Conservation (phyloP, 2,797 vertebrate genomes). For the Apogon hyalosoma region DNA sequence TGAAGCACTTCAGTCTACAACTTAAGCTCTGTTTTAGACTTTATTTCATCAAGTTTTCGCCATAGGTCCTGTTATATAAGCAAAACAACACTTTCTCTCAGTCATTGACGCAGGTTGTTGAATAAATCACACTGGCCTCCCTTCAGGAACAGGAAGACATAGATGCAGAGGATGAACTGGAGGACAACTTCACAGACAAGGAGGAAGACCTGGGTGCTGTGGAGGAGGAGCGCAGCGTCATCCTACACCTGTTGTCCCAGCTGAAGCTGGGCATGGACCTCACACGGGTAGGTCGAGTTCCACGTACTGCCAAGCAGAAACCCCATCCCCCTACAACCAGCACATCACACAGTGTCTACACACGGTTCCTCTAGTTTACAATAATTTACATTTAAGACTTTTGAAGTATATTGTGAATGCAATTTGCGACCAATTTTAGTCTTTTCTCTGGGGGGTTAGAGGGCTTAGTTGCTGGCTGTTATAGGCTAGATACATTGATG, state of each 20-base stretch:
- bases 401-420: too few relatives aligned
- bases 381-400: too few relatives aligned
- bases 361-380: neutral
- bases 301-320: neutral
- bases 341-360: neutral
- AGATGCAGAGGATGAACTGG: conserved; percentile 90
- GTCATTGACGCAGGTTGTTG: neutral
- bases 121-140: conserved; percentile 5
- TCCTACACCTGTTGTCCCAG: conserved; percentile 97
- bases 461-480: too few relatives aligned
- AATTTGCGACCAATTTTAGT: too few relatives aligned
- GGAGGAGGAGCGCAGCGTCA: conserved; percentile 97
- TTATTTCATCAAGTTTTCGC: too few relatives aligned
- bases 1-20: too few relatives aligned
- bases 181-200: conserved; percentile 88
- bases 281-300: conserved; percentile 89
- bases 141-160: conserved; percentile 92
- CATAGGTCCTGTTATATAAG: neutral
- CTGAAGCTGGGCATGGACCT: conserved; percentile 99
- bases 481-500: too few relatives aligned
- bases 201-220: conserved; percentile 95
- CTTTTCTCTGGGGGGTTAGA: too few relatives aligned
- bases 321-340: neutral
- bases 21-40: too few relatives aligned
- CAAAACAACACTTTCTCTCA: neutral